phyloP scores from a whole-genome alignment of 2,888 invertebrate species.

The Drosophila leonis region DNA sequence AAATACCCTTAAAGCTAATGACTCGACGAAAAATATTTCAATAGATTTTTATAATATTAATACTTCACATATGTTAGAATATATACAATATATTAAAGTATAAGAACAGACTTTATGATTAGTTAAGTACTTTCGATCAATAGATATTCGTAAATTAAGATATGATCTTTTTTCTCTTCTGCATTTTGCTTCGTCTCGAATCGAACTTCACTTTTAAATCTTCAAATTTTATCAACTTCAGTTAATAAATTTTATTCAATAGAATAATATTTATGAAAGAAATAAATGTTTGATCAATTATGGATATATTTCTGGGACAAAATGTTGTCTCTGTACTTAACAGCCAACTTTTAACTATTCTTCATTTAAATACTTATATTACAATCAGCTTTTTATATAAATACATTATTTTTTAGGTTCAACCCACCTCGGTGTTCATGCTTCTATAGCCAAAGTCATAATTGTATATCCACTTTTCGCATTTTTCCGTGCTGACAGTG shows the following conservation, averaged over 20 bases:
- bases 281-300: too few relatives aligned
- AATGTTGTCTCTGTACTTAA: too few relatives aligned
- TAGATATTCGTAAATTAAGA: background rate
- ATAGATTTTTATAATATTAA: too few relatives aligned
- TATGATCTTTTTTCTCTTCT: background rate
- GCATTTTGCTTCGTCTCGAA: background rate
- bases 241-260: too few relatives aligned
- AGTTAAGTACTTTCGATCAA: background rate
- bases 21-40: too few relatives aligned
- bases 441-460: conserved; percentile 87
- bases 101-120: background rate
- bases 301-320: too few relatives aligned
- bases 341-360: too few relatives aligned
- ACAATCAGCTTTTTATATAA: background rate
- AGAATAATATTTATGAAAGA: too few relatives aligned
- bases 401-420: background rate
- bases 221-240: too few relatives aligned
- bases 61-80: background rate
- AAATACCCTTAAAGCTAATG: background rate
- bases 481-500: conserved; percentile 82
- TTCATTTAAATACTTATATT: background rate
- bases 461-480: conserved; percentile 87
- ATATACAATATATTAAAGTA: background rate
- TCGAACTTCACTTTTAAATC: background rate
- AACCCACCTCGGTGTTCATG: conserved; percentile 88